These are phyloP conservation scores for Strigamia transsilvanica DNA, from an alignment of 2,888 invertebrate species.

Conservation along the genomic window DNA sequence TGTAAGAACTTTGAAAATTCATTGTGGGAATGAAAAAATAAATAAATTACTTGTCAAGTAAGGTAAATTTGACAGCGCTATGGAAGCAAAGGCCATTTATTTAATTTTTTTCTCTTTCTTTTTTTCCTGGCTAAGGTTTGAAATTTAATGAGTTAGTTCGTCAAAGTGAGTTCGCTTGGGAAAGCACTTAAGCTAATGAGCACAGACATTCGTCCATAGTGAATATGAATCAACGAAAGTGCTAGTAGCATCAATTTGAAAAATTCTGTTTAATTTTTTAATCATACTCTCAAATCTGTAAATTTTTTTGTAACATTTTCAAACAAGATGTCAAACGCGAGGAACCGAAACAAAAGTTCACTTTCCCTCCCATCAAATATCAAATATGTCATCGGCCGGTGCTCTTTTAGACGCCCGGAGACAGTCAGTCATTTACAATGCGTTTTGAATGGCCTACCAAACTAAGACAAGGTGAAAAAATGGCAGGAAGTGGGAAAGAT, in stretches of 20 bases:
- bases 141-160: constrained; percentile 20
- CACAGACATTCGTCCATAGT: constrained; percentile 1
- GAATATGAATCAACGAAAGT: background rate
- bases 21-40: constrained; percentile 3
- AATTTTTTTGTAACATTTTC: no score
- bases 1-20: background rate
- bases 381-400: no score
- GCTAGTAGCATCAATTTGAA: no score
- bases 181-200: constrained; percentile 20
- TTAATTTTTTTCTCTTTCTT: constrained; percentile 13
- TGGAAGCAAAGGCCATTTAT: background rate
- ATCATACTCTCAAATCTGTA: no score
- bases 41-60: background rate
- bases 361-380: no score
- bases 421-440: no score
- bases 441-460: no score
- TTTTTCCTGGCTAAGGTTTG: constrained; percentile 33
- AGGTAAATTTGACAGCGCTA: background rate
- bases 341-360: no score
- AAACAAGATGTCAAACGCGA: no score
- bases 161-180: constrained; percentile 11
- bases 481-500: no score
- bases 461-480: no score
- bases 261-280: background rate
- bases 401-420: background rate